Percentiles rank a stretch among this genome's conserved stretches.
phyloP scores from a whole-genome alignment of 2,888 invertebrate genomes.

The Galeopsomyia nigrocyanea region DNA sequence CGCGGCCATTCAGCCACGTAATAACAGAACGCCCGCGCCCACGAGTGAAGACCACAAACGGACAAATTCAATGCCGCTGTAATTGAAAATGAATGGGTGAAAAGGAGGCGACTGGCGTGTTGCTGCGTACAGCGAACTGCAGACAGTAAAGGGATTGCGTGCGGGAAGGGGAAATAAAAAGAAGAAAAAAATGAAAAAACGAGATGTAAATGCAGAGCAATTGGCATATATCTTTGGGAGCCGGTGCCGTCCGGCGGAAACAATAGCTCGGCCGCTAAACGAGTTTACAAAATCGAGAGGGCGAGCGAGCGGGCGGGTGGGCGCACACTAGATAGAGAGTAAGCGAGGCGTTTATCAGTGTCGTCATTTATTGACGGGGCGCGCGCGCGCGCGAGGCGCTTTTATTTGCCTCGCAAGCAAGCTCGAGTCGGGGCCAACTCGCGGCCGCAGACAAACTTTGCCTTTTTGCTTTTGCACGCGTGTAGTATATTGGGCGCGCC shows the following conservation, averaged over 20 bases:
- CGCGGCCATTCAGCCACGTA: neutral
- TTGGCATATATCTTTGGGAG: conserved; percentile 45
- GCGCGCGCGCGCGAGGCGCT: neutral
- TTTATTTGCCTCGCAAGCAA: conserved; percentile 42
- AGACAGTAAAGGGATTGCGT: neutral
- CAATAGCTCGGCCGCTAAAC: conserved; percentile 46
- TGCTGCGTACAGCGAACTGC: neutral
- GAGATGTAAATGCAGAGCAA: conserved; percentile 44
- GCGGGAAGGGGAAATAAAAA: neutral
- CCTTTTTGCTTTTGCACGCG: no score
- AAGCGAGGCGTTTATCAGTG: conserved; percentile 49
- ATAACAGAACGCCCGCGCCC: neutral
- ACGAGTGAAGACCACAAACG: neutral
- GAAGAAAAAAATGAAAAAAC: conserved; percentile 26
- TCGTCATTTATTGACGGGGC: conserved; percentile 51
- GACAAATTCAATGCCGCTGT: conserved; percentile 23
- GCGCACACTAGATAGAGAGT: neutral
- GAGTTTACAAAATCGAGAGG: conserved; percentile 42
- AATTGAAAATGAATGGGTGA: conserved; percentile 37
- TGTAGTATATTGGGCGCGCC: no score
- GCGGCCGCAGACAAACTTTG: no score
- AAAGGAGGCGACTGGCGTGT: neutral
- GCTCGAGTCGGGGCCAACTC: neutral
- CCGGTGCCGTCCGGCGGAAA: conserved; percentile 30
- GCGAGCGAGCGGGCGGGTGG: conserved; percentile 12